Percentiles rank a stretch among this genome's conserved stretches.
Evolutionary conservation across 1,140 invertebrate species (phyloP).

Genomic region (Papilio polytes): DNA sequence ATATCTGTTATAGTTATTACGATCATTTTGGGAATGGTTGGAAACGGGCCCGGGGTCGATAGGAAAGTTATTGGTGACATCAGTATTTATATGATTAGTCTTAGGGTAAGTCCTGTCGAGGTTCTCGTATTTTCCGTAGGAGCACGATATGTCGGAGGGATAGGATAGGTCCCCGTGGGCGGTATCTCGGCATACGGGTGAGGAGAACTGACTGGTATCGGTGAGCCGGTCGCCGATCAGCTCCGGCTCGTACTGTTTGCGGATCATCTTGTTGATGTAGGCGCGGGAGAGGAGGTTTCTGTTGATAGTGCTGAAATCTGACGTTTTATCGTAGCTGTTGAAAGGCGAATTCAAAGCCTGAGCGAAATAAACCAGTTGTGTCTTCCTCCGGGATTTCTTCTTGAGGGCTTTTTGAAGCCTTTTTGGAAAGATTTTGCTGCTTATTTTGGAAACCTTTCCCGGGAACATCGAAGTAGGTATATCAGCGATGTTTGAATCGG

Average conservation of each 20-base stretch:
- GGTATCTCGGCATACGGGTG: conserved; percentile 66
- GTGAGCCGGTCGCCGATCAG: conserved; percentile 54
- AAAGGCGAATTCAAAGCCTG: conserved; percentile 54
- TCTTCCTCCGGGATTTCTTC: conserved; percentile 51
- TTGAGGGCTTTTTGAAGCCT: conserved; percentile 47
- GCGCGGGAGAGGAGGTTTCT: conserved; percentile 8
- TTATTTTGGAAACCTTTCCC: conserved; percentile 40
- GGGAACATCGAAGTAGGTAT: background rate
- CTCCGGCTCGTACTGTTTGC: conserved; percentile 62
- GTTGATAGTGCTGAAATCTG: conserved; percentile 27
- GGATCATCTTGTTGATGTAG: conserved; percentile 56
- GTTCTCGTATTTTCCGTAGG: conserved; percentile 65
- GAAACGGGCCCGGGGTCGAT: conserved; percentile 24
- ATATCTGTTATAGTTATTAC: conserved; percentile 49
- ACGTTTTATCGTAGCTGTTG: conserved; percentile 40
- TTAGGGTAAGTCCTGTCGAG: conserved; percentile 56
- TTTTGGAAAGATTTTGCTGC: conserved; percentile 38
- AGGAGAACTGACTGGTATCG: conserved; percentile 59
- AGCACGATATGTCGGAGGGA: conserved; percentile 67
- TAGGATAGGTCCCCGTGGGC: conserved; percentile 25
- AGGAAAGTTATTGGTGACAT: conserved; percentile 3
- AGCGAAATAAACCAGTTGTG: conserved; percentile 67
- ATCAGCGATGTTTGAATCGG: conserved; percentile 13
- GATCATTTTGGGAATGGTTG: conserved; percentile 22
- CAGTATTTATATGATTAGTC: conserved; percentile 39